These are phyloP conservation scores for Melanotaenia duboulayi DNA, from an alignment of 2,113 vertebrate species.

Conservation along the genomic window DNA sequence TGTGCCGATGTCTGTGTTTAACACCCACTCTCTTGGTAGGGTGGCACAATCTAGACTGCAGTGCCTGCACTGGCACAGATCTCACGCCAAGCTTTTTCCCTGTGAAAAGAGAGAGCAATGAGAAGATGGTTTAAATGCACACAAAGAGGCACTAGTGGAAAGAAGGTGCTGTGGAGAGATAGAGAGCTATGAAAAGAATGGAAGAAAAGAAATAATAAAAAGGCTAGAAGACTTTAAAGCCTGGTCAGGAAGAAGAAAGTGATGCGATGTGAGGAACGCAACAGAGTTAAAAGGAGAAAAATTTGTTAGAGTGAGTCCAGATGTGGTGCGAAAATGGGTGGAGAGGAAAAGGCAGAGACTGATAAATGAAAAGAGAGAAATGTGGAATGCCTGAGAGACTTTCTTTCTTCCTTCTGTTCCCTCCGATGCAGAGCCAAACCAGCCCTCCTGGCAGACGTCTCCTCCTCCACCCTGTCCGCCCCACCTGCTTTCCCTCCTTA, in stretches of 20 bases:
- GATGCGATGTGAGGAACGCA: constrained; percentile 42
- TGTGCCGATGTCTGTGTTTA: constrained; percentile 67
- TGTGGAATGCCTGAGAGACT: constrained; percentile 62
- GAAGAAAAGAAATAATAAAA: constrained; percentile 45
- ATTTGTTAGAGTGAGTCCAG: constrained; percentile 64
- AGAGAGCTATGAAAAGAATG: constrained; percentile 54
- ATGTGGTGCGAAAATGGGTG: constrained; percentile 60
- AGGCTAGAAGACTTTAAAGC: constrained; percentile 41
- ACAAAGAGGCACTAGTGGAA: constrained; percentile 56
- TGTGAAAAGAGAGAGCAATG: constrained; percentile 52
- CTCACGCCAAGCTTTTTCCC: constrained; percentile 56
- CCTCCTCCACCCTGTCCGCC: constrained; percentile 62
- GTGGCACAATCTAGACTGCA: constrained; percentile 61
- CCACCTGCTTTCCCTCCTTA: constrained; percentile 70
- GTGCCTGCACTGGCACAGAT: constrained; percentile 63
- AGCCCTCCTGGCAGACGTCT: constrained; percentile 65
- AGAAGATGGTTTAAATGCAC: constrained; percentile 56
- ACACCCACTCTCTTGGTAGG: constrained; percentile 75
- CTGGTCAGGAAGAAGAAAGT: constrained; percentile 56
- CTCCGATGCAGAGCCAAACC: constrained; percentile 64
- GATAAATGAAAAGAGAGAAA: constrained; percentile 66
- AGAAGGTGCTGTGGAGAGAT: constrained; percentile 63
- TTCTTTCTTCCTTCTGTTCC: constrained; percentile 69
- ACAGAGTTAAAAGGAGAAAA: constrained; percentile 47
- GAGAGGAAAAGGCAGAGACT: constrained; percentile 61